Percentiles rank a stretch among this genome's conserved stretches.
phyloP scores from a whole-genome alignment of 1,140 invertebrate genomes.

The Philopotamus ludificatus region DNA sequence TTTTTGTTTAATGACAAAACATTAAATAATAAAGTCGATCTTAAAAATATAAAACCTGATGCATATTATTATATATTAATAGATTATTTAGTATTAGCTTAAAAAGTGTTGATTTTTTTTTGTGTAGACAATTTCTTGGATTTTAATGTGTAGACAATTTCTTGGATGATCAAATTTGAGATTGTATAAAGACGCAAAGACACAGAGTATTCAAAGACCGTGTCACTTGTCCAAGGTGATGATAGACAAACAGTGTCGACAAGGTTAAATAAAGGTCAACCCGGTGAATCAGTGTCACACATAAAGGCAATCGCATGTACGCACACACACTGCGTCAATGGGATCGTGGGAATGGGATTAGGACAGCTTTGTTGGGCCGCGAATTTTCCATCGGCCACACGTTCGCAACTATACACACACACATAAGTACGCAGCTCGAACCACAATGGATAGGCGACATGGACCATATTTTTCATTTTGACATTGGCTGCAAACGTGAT shows the following conservation, averaged over 20 bases:
- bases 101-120: too few relatives aligned
- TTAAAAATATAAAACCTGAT: too few relatives aligned
- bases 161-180: too few relatives aligned
- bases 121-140: too few relatives aligned
- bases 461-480: constrained; percentile 5
- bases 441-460: constrained; percentile 3
- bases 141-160: too few relatives aligned
- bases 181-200: too few relatives aligned
- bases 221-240: not conserved
- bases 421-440: not conserved
- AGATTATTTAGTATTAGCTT: too few relatives aligned
- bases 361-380: not conserved
- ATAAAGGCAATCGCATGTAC: too few relatives aligned
- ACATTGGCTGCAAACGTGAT: not conserved
- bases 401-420: not conserved
- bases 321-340: not conserved
- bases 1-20: too few relatives aligned
- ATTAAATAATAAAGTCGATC: too few relatives aligned
- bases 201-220: too few relatives aligned
- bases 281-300: not conserved
- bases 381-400: constrained; percentile 5
- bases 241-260: not conserved
- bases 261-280: constrained; percentile 6
- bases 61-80: too few relatives aligned
- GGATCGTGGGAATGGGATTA: not conserved